Conservation (phyloP, 2,888 invertebrate species). For the Odontothrips loti region DNA sequence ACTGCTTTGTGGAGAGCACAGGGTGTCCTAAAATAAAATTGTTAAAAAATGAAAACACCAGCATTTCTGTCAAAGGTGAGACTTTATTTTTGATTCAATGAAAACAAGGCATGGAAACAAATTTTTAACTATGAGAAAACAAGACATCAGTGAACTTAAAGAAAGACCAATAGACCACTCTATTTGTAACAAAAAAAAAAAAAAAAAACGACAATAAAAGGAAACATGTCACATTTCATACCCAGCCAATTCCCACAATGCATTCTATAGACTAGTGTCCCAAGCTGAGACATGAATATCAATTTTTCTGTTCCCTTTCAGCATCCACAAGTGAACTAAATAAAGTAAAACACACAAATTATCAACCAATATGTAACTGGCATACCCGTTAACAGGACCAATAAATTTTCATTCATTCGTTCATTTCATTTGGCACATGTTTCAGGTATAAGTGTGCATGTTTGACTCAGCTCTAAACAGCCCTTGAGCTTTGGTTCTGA, state of each 20-base stretch:
- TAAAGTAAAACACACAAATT: too few species aligned
- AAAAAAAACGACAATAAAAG: not conserved
- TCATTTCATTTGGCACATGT: too few species aligned
- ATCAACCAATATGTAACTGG: too few species aligned
- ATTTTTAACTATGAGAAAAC: constrained; percentile 17
- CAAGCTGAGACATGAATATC: not conserved
- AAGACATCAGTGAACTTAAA: not conserved
- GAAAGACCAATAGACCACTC: constrained; percentile 1
- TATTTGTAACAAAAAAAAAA: not conserved
- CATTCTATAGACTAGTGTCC: not conserved
- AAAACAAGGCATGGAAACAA: constrained; percentile 6
- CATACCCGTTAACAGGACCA: too few species aligned
- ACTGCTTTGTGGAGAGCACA: not conserved
- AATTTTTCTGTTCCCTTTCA: too few species aligned
- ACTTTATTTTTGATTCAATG: not conserved
- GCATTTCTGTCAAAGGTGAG: not conserved
- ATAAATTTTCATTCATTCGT: too few species aligned
- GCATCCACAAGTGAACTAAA: too few species aligned
- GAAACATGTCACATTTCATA: not conserved
- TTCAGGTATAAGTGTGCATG: too few species aligned
- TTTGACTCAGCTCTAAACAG: too few species aligned
- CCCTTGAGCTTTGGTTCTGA: not conserved
- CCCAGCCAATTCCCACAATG: not conserved
- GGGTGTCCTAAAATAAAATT: not conserved
- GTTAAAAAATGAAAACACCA: not conserved